Base-by-base conservation (phyloP, 2,113 vertebrate genomes). In the Oryzias celebensis region DNA sequence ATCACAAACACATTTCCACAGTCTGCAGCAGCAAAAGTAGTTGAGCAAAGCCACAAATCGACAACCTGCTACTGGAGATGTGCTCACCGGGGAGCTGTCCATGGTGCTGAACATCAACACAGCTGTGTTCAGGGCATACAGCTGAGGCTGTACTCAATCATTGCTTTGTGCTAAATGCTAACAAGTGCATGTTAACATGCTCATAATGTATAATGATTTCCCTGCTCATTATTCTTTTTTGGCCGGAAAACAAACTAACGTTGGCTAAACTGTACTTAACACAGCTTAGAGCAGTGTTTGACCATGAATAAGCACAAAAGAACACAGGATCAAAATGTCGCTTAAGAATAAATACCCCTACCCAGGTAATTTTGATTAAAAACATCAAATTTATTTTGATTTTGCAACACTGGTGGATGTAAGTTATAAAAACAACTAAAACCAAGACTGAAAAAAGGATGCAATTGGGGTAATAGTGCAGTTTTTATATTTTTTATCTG, bases 41-140 rank as follows among this genome's bases (percentile, higher is more conserved):
- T 36, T 41, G 13, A 41, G 51, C 49, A 43, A 43, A 51, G 22
- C 14, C 20, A 14, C 44, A 4, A 14, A 47, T 28, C n/a, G 7
- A 17, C 42, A 23, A 56, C 57, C 59, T 65, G 54, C 51, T 68
- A 6, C 36, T 17, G 65, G 4, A 43, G 62, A 46, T n/a, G 24
- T 31, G 43, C 48, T 59, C 66, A 51, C 59, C 16, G 15, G 59
- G 60, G 73, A 82, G n/a, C 80, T 86, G 57, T 84, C 82, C 82
- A 52, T 77, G 82, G 80, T 83, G 73, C 82, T 86, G 58, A 75
- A 77, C 66, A 62, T 47, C 23, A 55, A 64, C 43, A 59, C 47
- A 4, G 15, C 43, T 41, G 14, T 18, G 24, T 54, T 55, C 62
- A 68, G 36, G 24, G 18, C 47, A 64, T 50, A 22, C 49, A 75